phyloP scores from a whole-genome alignment of 1,140 invertebrate species.

The Saxidomus purpurata region DNA sequence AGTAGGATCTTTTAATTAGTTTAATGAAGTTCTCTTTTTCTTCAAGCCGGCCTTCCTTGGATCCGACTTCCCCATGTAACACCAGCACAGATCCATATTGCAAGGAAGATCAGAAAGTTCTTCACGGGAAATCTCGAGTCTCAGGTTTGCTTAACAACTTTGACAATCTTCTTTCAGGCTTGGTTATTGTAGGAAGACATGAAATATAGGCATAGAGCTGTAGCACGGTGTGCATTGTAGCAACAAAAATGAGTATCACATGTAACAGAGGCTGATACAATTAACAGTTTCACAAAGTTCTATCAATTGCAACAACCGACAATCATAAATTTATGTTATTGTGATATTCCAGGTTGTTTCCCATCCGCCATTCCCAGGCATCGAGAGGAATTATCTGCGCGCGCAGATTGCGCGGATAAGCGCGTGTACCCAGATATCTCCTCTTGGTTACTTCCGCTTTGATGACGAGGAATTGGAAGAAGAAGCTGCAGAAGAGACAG shows the following conservation, averaged over 20 bases:
- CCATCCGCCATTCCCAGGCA: slow-evolving; percentile 81
- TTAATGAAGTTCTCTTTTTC: no score
- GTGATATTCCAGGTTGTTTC: slow-evolving; percentile 74
- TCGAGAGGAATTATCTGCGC: slow-evolving; percentile 78
- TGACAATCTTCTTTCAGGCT: not conserved
- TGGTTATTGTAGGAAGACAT: not conserved
- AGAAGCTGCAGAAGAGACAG: slow-evolving; percentile 68
- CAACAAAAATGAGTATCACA: no score
- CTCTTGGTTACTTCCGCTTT: slow-evolving; percentile 79
- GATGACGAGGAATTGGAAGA: slow-evolving; percentile 79
- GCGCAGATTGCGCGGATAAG: slow-evolving; percentile 83
- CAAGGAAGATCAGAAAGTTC: slow-evolving; percentile 73
- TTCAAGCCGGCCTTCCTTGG: slow-evolving; percentile 71
- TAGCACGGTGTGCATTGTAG: no score
- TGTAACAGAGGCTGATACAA: no score
- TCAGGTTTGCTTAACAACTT: slow-evolving; percentile 60
- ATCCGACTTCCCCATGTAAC: slow-evolving; percentile 74
- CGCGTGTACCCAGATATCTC: slow-evolving; percentile 78
- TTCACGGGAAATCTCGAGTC: slow-evolving; percentile 77
- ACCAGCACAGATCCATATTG: slow-evolving; percentile 73
- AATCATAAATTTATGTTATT: no score
- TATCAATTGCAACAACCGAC: no score
- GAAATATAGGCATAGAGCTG: no score
- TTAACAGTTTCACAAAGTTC: no score
- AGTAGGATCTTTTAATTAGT: no score